Evolutionary conservation across 2,797 vertebrate genomes (phyloP).

Genomic region (Vespertilio murinus): DNA sequence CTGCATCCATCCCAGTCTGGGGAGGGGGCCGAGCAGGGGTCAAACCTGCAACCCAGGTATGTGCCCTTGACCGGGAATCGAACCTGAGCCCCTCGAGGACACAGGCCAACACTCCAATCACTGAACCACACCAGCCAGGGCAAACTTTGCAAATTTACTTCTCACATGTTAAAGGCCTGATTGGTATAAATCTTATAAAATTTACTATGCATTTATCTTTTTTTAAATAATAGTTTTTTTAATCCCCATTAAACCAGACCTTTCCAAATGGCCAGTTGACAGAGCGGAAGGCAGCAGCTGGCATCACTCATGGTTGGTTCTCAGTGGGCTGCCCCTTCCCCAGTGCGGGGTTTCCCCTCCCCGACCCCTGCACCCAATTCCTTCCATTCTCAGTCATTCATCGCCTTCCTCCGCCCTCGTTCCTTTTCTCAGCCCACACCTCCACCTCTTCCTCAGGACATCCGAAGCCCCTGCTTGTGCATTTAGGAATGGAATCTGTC

Average conservation of each 20-base stretch:
- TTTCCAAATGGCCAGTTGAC: slow-evolving; percentile 22
- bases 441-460: neutral
- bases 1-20: no score
- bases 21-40: no score
- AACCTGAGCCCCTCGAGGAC: no score
- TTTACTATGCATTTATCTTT: slow-evolving; percentile 66
- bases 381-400: rapidly evolving
- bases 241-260: slow-evolving; percentile 59
- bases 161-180: slow-evolving; percentile 72
- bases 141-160: slow-evolving; percentile 64
- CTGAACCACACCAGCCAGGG: no score
- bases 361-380: rapidly evolving
- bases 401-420: neutral
- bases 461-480: neutral
- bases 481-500: neutral
- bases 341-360: rapidly evolving
- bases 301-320: rapidly evolving
- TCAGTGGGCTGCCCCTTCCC: neutral
- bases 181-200: slow-evolving; percentile 83
- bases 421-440: neutral
- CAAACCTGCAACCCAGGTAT: no score
- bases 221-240: slow-evolving; percentile 67
- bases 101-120: no score
- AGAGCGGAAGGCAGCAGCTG: neutral
- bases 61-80: no score